phyloP scores from a whole-genome alignment of 2,888 invertebrate species.

The Cerastis rubricosa region DNA sequence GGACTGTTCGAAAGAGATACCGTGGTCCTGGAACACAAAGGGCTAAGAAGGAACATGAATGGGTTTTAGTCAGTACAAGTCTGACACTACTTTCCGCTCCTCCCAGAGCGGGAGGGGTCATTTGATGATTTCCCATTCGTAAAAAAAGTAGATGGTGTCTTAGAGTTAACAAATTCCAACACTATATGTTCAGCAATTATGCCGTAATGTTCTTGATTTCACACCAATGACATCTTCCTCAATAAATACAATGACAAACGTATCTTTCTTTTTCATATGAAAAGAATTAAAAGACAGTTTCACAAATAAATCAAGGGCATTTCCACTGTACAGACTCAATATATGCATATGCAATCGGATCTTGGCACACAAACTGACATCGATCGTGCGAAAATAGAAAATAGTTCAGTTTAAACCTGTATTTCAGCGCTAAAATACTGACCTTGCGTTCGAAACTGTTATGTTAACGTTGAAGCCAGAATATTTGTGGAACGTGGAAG shows the following conservation, averaged over 20 bases:
- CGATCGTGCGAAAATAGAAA: constrained; percentile 39
- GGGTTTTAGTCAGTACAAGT: no score
- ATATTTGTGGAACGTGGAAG: constrained; percentile 4
- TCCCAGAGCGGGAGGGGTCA: no score
- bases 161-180: background rate
- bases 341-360: constrained; percentile 16
- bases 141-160: no score
- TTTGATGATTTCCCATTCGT: no score
- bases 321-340: background rate
- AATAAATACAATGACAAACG: background rate
- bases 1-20: no score
- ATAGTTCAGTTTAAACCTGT: constrained; percentile 27
- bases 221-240: background rate
- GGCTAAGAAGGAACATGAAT: no score
- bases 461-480: background rate
- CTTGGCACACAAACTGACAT: constrained; percentile 28
- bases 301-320: background rate
- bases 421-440: constrained; percentile 36
- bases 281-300: background rate
- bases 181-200: background rate
- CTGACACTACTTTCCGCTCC: no score
- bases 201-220: background rate
- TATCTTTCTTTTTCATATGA: background rate
- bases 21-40: no score
- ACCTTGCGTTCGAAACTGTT: constrained; percentile 33